These are phyloP conservation scores for Odontocerum albicorne DNA, from an alignment of 2,888 invertebrate genomes.

Conservation along the genomic window DNA sequence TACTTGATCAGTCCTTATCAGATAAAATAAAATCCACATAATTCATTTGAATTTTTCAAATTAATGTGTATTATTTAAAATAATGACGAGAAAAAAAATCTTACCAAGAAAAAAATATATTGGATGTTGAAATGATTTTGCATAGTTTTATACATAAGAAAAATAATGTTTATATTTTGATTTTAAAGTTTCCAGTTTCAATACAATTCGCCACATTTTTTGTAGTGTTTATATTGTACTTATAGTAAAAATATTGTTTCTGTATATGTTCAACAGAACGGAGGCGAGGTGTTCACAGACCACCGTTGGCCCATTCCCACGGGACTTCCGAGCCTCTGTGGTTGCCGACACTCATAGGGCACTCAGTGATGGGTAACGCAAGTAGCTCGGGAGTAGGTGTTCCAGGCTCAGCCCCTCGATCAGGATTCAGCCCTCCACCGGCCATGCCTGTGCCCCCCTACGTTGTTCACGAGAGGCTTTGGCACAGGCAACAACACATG, in stretches of 20 bases:
- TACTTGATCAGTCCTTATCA: too few relatives aligned
- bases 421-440: constrained; percentile 34
- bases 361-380: constrained; percentile 23
- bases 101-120: too few relatives aligned
- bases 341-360: constrained; percentile 29
- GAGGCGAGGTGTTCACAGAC: constrained; percentile 19
- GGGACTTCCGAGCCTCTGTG: constrained; percentile 18
- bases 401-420: constrained; percentile 26
- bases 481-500: constrained; percentile 73
- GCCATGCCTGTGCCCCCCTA: constrained; percentile 60
- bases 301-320: constrained; percentile 29
- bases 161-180: neutral
- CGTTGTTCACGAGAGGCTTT: constrained; percentile 72
- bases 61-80: too few relatives aligned
- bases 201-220: neutral
- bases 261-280: constrained; percentile 16
- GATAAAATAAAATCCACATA: too few relatives aligned
- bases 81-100: too few relatives aligned
- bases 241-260: neutral
- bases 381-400: neutral
- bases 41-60: too few relatives aligned
- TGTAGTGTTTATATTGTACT: too few relatives aligned
- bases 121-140: too few relatives aligned
- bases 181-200: neutral
- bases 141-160: neutral